phyloP scores from a whole-genome alignment of 2,888 invertebrate species.

The Acanthosepion lycidas region DNA sequence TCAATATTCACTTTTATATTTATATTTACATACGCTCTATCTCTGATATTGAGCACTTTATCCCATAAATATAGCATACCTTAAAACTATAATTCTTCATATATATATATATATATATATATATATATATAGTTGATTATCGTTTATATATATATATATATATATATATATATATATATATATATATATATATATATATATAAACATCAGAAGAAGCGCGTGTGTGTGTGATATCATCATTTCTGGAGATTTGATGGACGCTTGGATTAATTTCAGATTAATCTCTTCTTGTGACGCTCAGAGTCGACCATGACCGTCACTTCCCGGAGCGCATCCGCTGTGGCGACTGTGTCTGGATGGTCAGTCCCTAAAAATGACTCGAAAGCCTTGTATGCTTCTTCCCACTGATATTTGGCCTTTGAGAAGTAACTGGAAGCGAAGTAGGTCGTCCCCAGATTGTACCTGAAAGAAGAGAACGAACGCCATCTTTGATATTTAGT shows the following conservation, averaged over 20 bases:
- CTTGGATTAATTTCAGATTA: neutral
- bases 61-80: no score
- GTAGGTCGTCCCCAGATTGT: slow-evolving; percentile 65
- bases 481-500: no score
- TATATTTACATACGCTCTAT: no score
- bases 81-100: no score
- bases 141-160: neutral
- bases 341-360: slow-evolving; percentile 58
- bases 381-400: slow-evolving; percentile 57
- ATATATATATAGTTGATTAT: no score
- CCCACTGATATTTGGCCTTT: slow-evolving; percentile 62
- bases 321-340: slow-evolving; percentile 57
- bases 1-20: no score
- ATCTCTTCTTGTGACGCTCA: neutral
- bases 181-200: slow-evolving; percentile 18
- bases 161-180: neutral
- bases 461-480: slow-evolving; percentile 54
- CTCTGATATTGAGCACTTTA: no score
- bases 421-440: slow-evolving; percentile 62
- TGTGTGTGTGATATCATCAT: no score
- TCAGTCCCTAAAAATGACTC: slow-evolving; percentile 60
- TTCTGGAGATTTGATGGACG: no score
- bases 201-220: no score
- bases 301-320: slow-evolving; percentile 42
- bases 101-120: no score